These are phyloP conservation scores for Brenthis daphne DNA, from an alignment of 2,888 invertebrate species.

Conservation along the genomic window DNA sequence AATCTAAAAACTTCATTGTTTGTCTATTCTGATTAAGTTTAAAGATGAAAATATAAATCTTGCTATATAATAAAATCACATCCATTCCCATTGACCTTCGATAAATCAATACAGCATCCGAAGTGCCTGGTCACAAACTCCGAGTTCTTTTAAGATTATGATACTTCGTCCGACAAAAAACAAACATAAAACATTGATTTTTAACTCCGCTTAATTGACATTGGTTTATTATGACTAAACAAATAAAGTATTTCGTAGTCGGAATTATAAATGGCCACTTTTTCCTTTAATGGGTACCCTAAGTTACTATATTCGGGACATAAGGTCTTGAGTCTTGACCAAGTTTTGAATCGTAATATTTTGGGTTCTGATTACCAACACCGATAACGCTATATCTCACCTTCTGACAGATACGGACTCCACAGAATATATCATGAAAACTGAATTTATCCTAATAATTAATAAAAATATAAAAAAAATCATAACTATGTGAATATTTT, in stretches of 20 bases:
- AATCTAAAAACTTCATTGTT: not conserved
- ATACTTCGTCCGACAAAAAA: constrained; percentile 43
- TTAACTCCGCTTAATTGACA: constrained; percentile 68
- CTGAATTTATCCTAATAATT: not conserved
- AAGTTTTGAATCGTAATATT: constrained; percentile 82
- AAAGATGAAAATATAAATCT: constrained; percentile 1
- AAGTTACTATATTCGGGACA: constrained; percentile 69
- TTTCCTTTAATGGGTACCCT: constrained; percentile 71
- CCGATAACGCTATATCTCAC: constrained; percentile 80
- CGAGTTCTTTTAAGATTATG: constrained; percentile 42
- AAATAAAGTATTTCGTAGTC: constrained; percentile 70
- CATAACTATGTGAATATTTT: not conserved
- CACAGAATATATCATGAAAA: constrained; percentile 4
- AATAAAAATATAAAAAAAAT: not conserved
- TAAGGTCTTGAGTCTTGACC: constrained; percentile 78
- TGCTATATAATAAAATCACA: constrained; percentile 26
- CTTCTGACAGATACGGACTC: constrained; percentile 64
- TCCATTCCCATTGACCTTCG: constrained; percentile 30
- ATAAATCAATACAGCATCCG: constrained; percentile 39
- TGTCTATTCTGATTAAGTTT: not conserved
- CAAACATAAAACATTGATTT: constrained; percentile 62
- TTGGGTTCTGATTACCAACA: constrained; percentile 79
- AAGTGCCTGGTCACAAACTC: constrained; percentile 37
- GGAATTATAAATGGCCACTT: constrained; percentile 72
- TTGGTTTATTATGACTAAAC: constrained; percentile 73